Percentiles rank a stretch among this genome's conserved stretches.
phyloP scores from a whole-genome alignment of 2,797 vertebrate species.

The Semotilus atromaculatus region DNA sequence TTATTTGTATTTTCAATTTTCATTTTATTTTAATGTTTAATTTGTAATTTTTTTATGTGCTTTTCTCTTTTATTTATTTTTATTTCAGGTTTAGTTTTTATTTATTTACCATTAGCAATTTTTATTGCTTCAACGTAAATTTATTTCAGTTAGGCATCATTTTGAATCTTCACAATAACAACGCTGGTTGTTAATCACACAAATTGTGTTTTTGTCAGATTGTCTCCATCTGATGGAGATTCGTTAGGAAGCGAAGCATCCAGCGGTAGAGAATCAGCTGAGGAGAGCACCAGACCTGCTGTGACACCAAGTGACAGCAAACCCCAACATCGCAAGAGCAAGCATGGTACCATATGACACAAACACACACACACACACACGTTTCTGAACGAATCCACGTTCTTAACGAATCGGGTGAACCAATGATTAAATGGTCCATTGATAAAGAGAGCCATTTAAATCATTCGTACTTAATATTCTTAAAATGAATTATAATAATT shows the following conservation, averaged over 20 bases:
- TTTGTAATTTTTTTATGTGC: neutral
- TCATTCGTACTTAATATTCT: neutral
- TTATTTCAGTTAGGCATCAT: neutral
- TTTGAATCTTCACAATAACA: neutral
- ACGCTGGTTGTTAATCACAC: neutral
- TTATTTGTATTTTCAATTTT: neutral
- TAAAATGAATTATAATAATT: neutral
- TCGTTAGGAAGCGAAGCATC: slow-evolving; percentile 93
- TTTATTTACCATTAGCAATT: neutral
- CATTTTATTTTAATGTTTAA: neutral
- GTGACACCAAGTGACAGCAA: slow-evolving; percentile 80
- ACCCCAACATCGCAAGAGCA: slow-evolving; percentile 78
- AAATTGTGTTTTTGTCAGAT: slow-evolving; percentile 69
- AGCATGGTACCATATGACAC: slow-evolving; percentile 78
- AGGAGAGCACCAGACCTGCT: slow-evolving; percentile 83
- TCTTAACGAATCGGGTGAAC: neutral
- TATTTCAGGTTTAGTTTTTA: neutral
- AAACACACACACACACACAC: too few relatives aligned
- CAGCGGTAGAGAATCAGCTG: slow-evolving; percentile 88
- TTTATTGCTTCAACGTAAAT: neutral
- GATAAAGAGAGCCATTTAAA: neutral
- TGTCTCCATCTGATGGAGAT: slow-evolving; percentile 92
- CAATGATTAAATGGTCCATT: neutral
- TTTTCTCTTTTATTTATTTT: neutral
- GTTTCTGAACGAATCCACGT: neutral